Percentiles rank a stretch among this genome's conserved stretches.
Conservation (phyloP, 1,140 invertebrate genomes). For the Drosophila lacertosa region DNA sequence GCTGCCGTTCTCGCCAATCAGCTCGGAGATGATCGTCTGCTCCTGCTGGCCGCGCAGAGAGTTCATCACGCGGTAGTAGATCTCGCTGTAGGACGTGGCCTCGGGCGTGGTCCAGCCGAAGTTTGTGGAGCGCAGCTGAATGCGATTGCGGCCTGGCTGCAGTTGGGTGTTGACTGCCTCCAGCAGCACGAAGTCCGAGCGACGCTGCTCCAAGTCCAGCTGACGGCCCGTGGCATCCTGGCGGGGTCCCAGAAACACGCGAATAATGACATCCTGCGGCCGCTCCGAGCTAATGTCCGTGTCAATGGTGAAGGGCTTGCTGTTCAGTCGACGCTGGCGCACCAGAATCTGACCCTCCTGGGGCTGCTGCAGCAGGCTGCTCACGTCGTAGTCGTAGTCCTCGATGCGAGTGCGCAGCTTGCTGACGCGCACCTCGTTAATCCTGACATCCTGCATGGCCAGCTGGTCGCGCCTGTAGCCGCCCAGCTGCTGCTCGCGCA, state of each 20-base stretch:
- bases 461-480: constrained; percentile 85
- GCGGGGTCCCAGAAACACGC: constrained; percentile 86
- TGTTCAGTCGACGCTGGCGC: constrained; percentile 86
- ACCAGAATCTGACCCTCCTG: constrained; percentile 41
- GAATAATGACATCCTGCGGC: constrained; percentile 84
- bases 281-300: constrained; percentile 85
- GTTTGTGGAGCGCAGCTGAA: constrained; percentile 87
- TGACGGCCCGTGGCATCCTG: constrained; percentile 85
- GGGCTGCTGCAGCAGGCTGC: constrained; percentile 80
- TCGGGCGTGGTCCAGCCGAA: constrained; percentile 87
- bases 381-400: constrained; percentile 59
- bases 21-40: constrained; percentile 79
- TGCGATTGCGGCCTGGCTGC: constrained; percentile 87
- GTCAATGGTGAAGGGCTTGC: constrained; percentile 87
- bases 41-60: constrained; percentile 80
- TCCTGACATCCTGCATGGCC: constrained; percentile 85
- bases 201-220: constrained; percentile 86
- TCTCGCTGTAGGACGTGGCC: constrained; percentile 86
- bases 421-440: constrained; percentile 86
- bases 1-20: constrained; percentile 85
- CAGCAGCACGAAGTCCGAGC: constrained; percentile 87
- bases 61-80: constrained; percentile 86
- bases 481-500: constrained; percentile 86
- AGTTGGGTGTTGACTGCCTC: constrained; percentile 88
- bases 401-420: constrained; percentile 72